Percentiles rank a stretch among this genome's conserved stretches.
phyloP scores from a whole-genome alignment of 2,888 invertebrate species.

The Pollenia griseotomentosa region DNA sequence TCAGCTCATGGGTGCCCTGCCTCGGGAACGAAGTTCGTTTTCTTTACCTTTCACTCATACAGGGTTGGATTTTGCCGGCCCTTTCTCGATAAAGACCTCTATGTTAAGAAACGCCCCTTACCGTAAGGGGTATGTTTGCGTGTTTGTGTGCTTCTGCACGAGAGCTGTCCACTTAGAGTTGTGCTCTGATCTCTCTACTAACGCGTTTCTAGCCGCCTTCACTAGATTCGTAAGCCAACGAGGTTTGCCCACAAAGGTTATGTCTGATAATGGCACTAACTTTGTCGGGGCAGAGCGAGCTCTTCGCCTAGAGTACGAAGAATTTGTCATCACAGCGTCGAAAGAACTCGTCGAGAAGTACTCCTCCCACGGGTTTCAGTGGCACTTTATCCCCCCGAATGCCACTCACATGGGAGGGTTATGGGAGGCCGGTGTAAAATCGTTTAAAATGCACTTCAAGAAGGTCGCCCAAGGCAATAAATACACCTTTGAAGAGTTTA shows the following conservation, averaged over 20 bases:
- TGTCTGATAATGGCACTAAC: conserved; percentile 66
- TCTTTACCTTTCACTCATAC: conserved; percentile 45
- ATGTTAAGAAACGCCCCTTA: conserved; percentile 18
- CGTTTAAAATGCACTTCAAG: conserved; percentile 54
- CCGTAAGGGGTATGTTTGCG: conserved; percentile 48
- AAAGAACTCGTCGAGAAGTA: neutral
- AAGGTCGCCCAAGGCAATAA: conserved; percentile 5
- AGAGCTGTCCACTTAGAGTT: conserved; percentile 58
- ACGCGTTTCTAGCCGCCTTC: conserved; percentile 55
- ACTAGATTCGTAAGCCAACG: conserved; percentile 51
- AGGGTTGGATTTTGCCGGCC: conserved; percentile 65
- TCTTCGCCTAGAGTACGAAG: neutral
- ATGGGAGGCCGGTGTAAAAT: conserved; percentile 58
- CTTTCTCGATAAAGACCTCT: conserved; percentile 60
- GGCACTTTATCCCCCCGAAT: conserved; percentile 53
- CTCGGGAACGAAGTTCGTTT: neutral
- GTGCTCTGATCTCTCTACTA: conserved; percentile 50
- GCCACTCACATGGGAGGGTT: conserved; percentile 65
- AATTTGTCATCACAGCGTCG: neutral
- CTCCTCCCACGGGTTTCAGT: conserved; percentile 4
- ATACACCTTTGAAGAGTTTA: conserved; percentile 56
- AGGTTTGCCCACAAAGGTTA: conserved; percentile 55
- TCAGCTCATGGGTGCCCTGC: conserved; percentile 62
- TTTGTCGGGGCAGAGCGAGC: conserved; percentile 51
- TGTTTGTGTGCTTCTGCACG: conserved; percentile 51